Evolutionary conservation across 2,797 vertebrate genomes (phyloP).

Genomic region (Coluber constrictor): DNA sequence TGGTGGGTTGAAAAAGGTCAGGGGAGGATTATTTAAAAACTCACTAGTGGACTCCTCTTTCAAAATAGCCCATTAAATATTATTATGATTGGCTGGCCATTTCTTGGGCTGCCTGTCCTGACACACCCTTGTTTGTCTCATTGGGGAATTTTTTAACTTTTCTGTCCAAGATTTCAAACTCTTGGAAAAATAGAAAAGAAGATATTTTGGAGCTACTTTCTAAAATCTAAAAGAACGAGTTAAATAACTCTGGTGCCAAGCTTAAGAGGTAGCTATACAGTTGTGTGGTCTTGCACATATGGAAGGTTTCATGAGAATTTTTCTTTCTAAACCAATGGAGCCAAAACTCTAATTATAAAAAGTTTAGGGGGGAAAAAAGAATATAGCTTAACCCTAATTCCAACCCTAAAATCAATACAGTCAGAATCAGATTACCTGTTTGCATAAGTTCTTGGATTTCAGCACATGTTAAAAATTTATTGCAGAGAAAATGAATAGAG

Average conservation of each 20-base stretch:
- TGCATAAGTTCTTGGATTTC: not conserved
- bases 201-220: not conserved
- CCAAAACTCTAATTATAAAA: not conserved
- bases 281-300: not conserved
- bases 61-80: not conserved
- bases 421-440: not conserved
- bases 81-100: not conserved
- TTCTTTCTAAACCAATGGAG: not conserved
- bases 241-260: not conserved
- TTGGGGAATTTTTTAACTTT: not conserved
- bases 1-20: not conserved
- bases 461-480: not conserved
- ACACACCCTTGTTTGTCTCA: not conserved
- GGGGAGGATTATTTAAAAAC: not conserved
- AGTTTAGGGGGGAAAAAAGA: not conserved
- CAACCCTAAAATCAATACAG: not conserved
- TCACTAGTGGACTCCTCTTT: not conserved
- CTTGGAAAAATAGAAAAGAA: not conserved
- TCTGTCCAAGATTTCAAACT: not conserved
- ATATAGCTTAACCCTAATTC: not conserved
- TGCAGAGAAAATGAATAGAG: not conserved
- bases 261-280: not conserved
- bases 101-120: not conserved
- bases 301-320: not conserved
- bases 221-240: not conserved